Evolutionary conservation across 2,888 invertebrate species (phyloP), one percentile per base, ranked within the genome.

Genomic region (Halictus ligatus): DNA sequence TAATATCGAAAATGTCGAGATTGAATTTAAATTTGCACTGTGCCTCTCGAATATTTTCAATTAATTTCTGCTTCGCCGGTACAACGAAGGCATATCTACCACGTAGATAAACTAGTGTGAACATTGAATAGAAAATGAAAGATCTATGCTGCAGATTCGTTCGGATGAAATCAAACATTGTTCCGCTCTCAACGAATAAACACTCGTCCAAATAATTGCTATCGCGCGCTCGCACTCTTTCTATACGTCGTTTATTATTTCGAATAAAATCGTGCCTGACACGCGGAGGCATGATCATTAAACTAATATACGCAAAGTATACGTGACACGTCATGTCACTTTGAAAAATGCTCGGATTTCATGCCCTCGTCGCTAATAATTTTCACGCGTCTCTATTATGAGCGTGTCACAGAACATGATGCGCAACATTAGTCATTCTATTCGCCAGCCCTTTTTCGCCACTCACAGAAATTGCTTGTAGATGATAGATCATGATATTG

Each of bases 311-410:
- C 43, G n/a, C 71, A n/a, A 43, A 43, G 71, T 40, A 69, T 40
- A 69, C 18, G 67, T 21, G 67, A 69, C 67, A 10, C 67, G 67
- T 69, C 35, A 43, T 18, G 67, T 69, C 35, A 71, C 21, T 40
- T 43, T 40, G 40, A 71, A 71, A 43, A 71, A 71, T 71, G n/a
- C 43, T 43, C 43, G 6, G n/a, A 71, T 71, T 43, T 43, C 71
- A 13, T n/a, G 43, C 43, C 10, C n/a, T 12, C 6, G 40, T 71
- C 43, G 35, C n/a, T 71, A 71, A 71, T 71, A 43, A 71, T 71
- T 71, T 71, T 43, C 71, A 43, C 43, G 43, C 71, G 43, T 71
- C 71, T 69, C 35, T 69, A 69, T 69, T 21, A 69, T 69, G 40
- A 40, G 18, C 67, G 35, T 69, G 67, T 69, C 67, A 69, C 67